A percentile compares a stretch with the other conserved stretches of the same genome.
Conservation (phyloP, 2,888 invertebrate genomes). For the Agriopis aurantiaria region DNA sequence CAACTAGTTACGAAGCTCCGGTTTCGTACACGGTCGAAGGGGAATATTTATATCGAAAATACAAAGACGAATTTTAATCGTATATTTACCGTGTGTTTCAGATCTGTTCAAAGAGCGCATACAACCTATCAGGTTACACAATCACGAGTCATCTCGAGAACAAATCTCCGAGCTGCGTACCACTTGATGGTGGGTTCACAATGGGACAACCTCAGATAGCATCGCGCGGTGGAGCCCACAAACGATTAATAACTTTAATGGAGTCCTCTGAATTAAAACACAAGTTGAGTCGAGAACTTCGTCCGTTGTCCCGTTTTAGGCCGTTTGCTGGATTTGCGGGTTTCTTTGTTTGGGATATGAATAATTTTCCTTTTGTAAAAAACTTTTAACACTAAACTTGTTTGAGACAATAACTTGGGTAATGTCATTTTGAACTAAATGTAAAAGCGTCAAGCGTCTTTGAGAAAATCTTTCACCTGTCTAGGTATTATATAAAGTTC, state of each 20-base stretch:
- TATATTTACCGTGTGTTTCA: not conserved
- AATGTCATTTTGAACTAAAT: slow-evolving; percentile 9
- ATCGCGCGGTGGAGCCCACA: slow-evolving; percentile 5
- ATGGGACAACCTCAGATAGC: slow-evolving; percentile 14
- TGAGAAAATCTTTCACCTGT: not conserved
- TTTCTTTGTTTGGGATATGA: slow-evolving; percentile 27
- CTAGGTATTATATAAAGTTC: too few relatives aligned
- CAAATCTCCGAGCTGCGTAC: not conserved
- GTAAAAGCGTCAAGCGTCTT: not conserved
- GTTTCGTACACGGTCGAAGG: not conserved
- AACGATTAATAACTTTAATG: slow-evolving; percentile 33
- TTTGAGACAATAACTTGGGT: slow-evolving; percentile 6
- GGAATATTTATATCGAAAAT: not conserved
- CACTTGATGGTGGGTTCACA: slow-evolving; percentile 1
- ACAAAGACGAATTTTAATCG: not conserved
- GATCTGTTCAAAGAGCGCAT: not conserved
- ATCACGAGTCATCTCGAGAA: not conserved
- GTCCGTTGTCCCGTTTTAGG: slow-evolving; percentile 10
- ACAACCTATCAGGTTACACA: not conserved
- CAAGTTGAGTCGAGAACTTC: slow-evolving; percentile 24
- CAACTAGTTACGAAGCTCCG: not conserved
- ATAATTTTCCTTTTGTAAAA: slow-evolving; percentile 28
- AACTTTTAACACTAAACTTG: slow-evolving; percentile 7
- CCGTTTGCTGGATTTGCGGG: slow-evolving; percentile 14
- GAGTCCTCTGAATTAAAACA: slow-evolving; percentile 30